Evolutionary conservation across 30 jellyfish, hydroid and myxozoan species (phyloP).

Genomic region (Haliclystus octoradiatus): DNA sequence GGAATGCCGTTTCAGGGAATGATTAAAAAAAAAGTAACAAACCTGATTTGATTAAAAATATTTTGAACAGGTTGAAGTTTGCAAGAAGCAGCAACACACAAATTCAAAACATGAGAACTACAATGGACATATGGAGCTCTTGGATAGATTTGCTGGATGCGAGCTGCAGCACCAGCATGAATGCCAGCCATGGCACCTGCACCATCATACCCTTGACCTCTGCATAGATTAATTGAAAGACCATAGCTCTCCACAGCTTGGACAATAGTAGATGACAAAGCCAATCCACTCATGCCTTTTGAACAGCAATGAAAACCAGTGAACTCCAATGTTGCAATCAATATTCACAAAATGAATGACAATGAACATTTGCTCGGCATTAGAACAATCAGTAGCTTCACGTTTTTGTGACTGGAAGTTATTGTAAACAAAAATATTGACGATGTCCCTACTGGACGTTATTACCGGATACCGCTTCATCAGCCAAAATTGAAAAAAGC

Average conservation of each 20-base stretch:
- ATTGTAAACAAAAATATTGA: no score
- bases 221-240: slow-evolving; percentile 7
- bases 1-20: not conserved
- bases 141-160: slow-evolving; percentile 2
- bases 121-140: slow-evolving; percentile 33
- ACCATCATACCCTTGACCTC: slow-evolving; percentile 49
- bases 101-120: slow-evolving; percentile 21
- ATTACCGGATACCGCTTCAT: no score
- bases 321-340: slow-evolving; percentile 5
- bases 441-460: no score
- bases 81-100: slow-evolving; percentile 39
- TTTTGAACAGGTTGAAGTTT: slow-evolving; percentile 2
- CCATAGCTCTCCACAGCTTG: not conserved
- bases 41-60: slow-evolving; percentile 11
- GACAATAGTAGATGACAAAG: slow-evolving; percentile 6
- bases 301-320: slow-evolving; percentile 12
- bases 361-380: slow-evolving; percentile 35
- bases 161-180: slow-evolving; percentile 25
- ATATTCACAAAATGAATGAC: slow-evolving; percentile 15
- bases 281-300: slow-evolving; percentile 20
- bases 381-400: slow-evolving; percentile 17
- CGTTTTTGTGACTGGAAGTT: no score
- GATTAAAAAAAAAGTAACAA: slow-evolving; percentile 1
- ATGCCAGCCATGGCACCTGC: slow-evolving; percentile 44
- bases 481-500: slow-evolving; percentile 27